These are phyloP conservation scores for Trididemnum nubilum DNA, from an alignment of 23 tunicate species.

Conservation along the genomic window DNA sequence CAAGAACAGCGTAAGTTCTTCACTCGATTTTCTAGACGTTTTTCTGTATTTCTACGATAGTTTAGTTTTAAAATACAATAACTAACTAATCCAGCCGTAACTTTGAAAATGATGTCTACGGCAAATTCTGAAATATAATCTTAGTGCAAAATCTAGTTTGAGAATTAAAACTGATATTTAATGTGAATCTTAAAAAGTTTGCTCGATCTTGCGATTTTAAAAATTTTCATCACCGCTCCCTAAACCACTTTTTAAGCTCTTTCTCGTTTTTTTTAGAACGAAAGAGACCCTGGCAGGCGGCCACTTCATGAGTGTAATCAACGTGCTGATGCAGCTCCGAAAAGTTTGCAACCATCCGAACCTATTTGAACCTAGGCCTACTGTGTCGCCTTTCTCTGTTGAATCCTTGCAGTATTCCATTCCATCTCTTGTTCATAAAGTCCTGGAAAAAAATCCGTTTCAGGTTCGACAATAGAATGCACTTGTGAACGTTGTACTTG, in stretches of 20 bases:
- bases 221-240: too few species aligned
- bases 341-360: slow-evolving; percentile 99
- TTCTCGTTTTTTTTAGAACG: slow-evolving; percentile 60
- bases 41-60: not conserved
- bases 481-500: not conserved
- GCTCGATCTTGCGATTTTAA: too few species aligned
- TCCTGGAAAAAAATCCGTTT: slow-evolving; percentile 61
- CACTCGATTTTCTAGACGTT: too few species aligned
- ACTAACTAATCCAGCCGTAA: not conserved
- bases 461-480: too few species aligned
- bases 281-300: slow-evolving; percentile 85
- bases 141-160: too few species aligned
- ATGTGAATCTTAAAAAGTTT: too few species aligned
- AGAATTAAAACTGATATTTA: too few species aligned
- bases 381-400: slow-evolving; percentile 68
- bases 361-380: slow-evolving; percentile 93
- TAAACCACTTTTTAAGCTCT: too few species aligned
- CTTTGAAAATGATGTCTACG: not conserved
- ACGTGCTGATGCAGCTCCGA: slow-evolving; percentile 92
- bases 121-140: too few species aligned
- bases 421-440: slow-evolving; percentile 58
- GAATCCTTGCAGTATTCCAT: slow-evolving; percentile 22
- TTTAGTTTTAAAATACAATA: not conserved
- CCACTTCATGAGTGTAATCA: slow-evolving; percentile 90
- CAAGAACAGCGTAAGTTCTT: slow-evolving; percentile 70